Base-by-base conservation (phyloP, 2,888 invertebrate genomes). In the Drosophila vallismaia region DNA sequence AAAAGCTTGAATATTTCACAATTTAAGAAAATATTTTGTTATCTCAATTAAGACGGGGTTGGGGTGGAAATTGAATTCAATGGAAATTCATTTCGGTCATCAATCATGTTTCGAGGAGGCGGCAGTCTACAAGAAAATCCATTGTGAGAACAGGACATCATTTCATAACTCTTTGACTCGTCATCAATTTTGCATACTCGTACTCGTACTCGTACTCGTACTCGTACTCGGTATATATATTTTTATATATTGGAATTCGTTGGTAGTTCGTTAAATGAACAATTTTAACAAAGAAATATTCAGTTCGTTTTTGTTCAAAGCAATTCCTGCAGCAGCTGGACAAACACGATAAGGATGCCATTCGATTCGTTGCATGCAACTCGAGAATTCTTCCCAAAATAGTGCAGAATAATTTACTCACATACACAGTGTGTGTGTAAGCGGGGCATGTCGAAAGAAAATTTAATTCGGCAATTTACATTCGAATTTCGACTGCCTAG, bases 61-160 rank as follows among this genome's bases (percentile, higher is more conserved):
- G 46, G 4, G 2, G 12, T 36, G 5, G 6, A 19, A 31, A 38
- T 33, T 3, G 9, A 29, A 50, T 63, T 50, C 31, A 63, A 52
- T 56, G 36, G 36, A 56, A 56, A 56, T 63, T 62, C 33, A 42
- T 49, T 64, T 64, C 9, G 70, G 64, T 82, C 79, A 85, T 79
- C 82, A 85, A 79, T 85, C 79, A 85, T 69, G 28, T 28, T 44
- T n/a, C 14, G 28, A 66, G 33, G 36, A 64, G 64, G 56, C 49
- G 31, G 33, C 24, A 46, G 60, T 60, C 74, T 70, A 51, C 29
- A 55, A 59, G 38, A 36, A 64, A 70, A 60, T 66, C 52, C 60
- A 57, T 45, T 26, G 40, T 40, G 48, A 14, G 29, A 29, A 14
- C 28, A 42, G 40, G 40, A 8, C 19, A 42, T 42, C 57, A 53